Conservation (phyloP, 2,888 invertebrate genomes). For the Orgyia antiqua region DNA sequence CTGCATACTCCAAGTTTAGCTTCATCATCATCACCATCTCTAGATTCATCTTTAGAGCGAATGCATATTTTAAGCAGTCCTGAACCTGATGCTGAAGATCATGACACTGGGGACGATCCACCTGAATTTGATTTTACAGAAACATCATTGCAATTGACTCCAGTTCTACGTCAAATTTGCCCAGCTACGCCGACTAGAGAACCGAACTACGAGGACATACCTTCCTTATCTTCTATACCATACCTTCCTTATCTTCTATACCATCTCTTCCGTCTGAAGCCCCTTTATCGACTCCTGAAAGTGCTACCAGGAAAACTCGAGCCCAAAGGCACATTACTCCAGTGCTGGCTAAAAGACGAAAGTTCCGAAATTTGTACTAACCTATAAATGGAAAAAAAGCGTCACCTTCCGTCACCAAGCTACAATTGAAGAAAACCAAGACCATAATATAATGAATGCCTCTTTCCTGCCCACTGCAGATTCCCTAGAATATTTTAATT, state of each 20-base stretch:
- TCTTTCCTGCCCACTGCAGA: too few species aligned
- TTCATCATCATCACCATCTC: constrained; percentile 5
- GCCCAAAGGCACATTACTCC: constrained; percentile 12
- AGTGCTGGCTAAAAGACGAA: constrained; percentile 14
- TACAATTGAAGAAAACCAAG: too few species aligned
- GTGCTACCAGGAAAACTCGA: constrained; percentile 13
- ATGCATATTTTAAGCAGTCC: constrained; percentile 8
- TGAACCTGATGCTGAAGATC: too few species aligned
- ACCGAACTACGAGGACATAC: constrained; percentile 15
- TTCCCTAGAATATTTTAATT: too few species aligned
- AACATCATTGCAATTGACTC: constrained; percentile 12
- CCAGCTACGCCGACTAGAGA: constrained; percentile 9
- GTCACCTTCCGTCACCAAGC: too few species aligned
- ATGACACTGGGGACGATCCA: background rate
- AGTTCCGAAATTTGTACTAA: constrained; percentile 13
- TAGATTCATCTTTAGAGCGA: constrained; percentile 15
- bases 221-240: constrained; percentile 15
- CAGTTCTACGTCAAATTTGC: constrained; percentile 16
- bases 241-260: too few species aligned
- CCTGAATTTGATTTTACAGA: too few species aligned
- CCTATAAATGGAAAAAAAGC: constrained; percentile 12
- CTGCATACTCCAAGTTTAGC: constrained; percentile 6
- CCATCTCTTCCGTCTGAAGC: constrained; percentile 1
- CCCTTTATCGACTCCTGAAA: constrained; percentile 7
- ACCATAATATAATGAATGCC: too few species aligned